Evolutionary conservation across 1,140 invertebrate species (phyloP), one percentile per base, ranked within the genome.

Genomic region (Trichonephila clavipes): DNA sequence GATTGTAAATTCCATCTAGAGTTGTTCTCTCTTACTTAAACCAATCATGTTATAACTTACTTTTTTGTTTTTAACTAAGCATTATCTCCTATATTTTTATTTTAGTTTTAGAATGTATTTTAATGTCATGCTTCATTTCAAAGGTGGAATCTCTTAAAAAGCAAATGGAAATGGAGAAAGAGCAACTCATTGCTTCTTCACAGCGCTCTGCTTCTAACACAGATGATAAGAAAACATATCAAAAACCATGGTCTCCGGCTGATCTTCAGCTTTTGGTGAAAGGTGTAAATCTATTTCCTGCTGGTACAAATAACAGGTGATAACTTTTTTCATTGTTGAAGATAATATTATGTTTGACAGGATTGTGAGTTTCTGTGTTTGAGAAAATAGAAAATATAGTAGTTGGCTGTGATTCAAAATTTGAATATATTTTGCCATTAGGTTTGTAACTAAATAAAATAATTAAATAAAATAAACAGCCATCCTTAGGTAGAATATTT

Each of bases 251-350:
- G 99, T 97, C 96, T 28, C 97, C 97, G 87, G 97, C 97, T 89
- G 98, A 99, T 95, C 96, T 98, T 0, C 98, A 98, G 95, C 95
- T 99, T 24, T 96, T 99, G 1, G 99, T 99, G 28, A 99, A 99
- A 96, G 98, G 98, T 62, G 98, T 99, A 0, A 99, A 99, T 96
- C 95, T 99, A 3, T 99, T 99, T 95, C 99, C 99, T 0, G 98
- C 98, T 72, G 99, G 99, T 21, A 99, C 99, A 0, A 98, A 97
- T 95, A 98, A 99, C 95, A 97, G 98, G 95, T 97, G 93, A 93
- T 89, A 83, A 12, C 51, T 88, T 88, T 28, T 64, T 18, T 40
- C 21, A 18, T 44, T 14, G 16, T 64, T 64, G 14, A 64, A 19
- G 51, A 51, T 0, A 51, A 12, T 1, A 51, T 51, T 24, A 18